Conservation (phyloP, 2,797 vertebrate genomes). For the Sebastes umbrosus region DNA sequence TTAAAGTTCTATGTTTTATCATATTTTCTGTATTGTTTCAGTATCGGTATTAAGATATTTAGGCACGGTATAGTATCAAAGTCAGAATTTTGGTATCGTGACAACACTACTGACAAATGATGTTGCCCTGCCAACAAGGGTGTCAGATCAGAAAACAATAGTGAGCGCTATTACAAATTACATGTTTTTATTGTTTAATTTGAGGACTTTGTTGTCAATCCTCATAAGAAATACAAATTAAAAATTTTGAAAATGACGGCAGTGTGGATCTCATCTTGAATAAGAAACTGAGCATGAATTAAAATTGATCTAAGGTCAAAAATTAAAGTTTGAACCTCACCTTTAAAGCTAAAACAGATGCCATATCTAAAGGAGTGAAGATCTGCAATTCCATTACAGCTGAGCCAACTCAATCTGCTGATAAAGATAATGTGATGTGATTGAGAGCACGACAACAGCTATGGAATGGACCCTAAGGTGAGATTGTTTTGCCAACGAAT, state of each 20-base stretch:
- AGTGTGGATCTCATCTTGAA: not conserved
- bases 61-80: fast-evolving
- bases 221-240: not conserved
- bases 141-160: not conserved
- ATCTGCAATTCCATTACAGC: not conserved
- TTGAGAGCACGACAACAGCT: not conserved
- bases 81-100: no score
- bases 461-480: not conserved
- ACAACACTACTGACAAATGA: not conserved
- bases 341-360: not conserved
- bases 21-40: no score
- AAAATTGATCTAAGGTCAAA: not conserved
- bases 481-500: not conserved
- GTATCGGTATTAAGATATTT: no score
- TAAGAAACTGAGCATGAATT: not conserved
- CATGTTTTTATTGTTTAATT: not conserved
- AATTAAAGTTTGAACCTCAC: not conserved
- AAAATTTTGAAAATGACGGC: not conserved
- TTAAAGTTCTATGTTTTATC: no score
- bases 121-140: no score
- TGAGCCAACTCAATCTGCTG: not conserved
- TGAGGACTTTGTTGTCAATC: not conserved
- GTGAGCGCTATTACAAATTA: not conserved
- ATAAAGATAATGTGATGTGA: not conserved
- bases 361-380: not conserved